phyloP scores from a whole-genome alignment of 2,113 vertebrate genomes.

The Origma solitaria region DNA sequence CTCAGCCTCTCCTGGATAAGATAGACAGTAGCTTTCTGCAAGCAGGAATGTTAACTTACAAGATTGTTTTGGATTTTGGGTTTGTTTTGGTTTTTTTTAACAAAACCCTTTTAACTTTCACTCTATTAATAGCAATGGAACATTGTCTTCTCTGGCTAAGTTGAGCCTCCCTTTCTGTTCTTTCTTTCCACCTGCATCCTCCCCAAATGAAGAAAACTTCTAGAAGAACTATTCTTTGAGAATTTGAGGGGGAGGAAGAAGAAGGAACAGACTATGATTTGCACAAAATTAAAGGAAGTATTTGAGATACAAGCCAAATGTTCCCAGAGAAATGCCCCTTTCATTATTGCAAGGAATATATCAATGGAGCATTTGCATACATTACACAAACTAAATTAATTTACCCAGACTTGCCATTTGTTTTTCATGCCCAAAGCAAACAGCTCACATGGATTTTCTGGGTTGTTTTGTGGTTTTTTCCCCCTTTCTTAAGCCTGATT shows the following conservation, averaged over 20 bases:
- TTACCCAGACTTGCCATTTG: background rate
- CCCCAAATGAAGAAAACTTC: background rate
- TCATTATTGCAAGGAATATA: background rate
- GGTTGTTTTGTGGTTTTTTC: background rate
- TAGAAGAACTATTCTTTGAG: background rate
- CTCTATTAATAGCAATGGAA: conserved; percentile 10
- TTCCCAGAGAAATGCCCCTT: background rate
- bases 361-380: background rate
- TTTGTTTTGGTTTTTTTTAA: background rate
- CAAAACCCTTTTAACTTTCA: background rate
- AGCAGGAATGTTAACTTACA: background rate
- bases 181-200: background rate
- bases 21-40: background rate
- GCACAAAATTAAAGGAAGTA: background rate
- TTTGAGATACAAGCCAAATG: background rate
- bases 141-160: background rate
- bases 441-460: background rate
- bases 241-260: conserved; percentile 12
- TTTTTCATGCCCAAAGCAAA: background rate
- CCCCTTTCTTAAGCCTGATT: background rate
- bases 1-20: background rate
- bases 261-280: background rate
- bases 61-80: background rate
- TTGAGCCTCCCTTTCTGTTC: background rate
- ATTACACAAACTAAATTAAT: background rate